phyloP scores from a whole-genome alignment of 2,888 invertebrate genomes.

The Ectropis crepuscularia region DNA sequence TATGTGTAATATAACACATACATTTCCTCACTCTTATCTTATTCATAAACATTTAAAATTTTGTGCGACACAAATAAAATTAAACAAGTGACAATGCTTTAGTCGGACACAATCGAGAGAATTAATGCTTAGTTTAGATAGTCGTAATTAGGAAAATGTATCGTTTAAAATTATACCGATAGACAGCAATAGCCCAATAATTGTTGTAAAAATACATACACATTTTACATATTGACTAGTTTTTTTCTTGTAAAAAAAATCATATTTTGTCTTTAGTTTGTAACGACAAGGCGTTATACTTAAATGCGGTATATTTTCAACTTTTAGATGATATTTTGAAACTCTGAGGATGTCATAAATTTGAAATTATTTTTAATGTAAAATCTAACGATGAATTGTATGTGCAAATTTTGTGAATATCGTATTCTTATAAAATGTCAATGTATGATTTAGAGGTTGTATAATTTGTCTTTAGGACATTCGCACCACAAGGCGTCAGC shows the following conservation, averaged over 20 bases:
- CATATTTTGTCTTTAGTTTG: slow-evolving; percentile 19
- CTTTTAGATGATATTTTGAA: slow-evolving; percentile 19
- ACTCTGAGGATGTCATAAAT: slow-evolving; percentile 9
- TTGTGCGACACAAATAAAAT: too few relatives aligned
- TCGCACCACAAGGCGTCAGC: slow-evolving; percentile 11
- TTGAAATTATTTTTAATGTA: slow-evolving; percentile 5
- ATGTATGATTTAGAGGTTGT: slow-evolving; percentile 6
- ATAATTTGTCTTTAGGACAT: slow-evolving; percentile 9
- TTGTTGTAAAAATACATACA: slow-evolving; percentile 42
- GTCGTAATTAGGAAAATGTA: slow-evolving; percentile 61
- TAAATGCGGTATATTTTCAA: slow-evolving; percentile 44
- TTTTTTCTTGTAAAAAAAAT: slow-evolving; percentile 44
- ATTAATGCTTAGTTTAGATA: slow-evolving; percentile 63
- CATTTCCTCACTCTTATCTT: too few relatives aligned
- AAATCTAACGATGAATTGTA: slow-evolving; percentile 6
- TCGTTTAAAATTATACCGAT: slow-evolving; percentile 42
- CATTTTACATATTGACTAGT: slow-evolving; percentile 54
- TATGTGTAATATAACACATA: too few relatives aligned
- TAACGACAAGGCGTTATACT: slow-evolving; percentile 58
- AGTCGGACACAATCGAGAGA: slow-evolving; percentile 62
- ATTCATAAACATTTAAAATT: too few relatives aligned
- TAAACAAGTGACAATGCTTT: slow-evolving; percentile 26
- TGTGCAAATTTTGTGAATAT: slow-evolving; percentile 14
- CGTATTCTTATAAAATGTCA: slow-evolving; percentile 5
- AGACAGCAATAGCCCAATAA: slow-evolving; percentile 23